Base-by-base conservation (phyloP, 2,888 invertebrate genomes). In the Drosophila paracracens region DNA sequence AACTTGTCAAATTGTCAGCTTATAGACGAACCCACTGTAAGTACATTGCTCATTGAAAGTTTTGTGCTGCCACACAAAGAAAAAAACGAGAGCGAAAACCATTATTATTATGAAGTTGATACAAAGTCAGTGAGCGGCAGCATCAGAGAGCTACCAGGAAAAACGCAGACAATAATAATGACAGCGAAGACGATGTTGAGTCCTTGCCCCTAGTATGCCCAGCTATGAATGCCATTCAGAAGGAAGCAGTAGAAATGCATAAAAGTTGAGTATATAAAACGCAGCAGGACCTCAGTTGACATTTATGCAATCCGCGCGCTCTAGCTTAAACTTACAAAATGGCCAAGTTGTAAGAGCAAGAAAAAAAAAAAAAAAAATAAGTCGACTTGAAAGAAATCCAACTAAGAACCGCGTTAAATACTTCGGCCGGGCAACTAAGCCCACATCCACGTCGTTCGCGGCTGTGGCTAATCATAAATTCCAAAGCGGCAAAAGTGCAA, bases 51-150 rank as follows among this genome's bases (percentile, higher is more conserved):
- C 67, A 74, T 74, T 70, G 68, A 74, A 84, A 88, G 68, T 85
- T 83, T 81, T 71, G 66, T 66, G 70, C 57, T 64, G 69, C 35
- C 43, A 71, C 10, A 46, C 29, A 72, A 36, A 58, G 50, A 63
- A 64, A 57, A 67, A 56, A 56, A 25, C n/a, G 18, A 54, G 29
- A 25, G 40, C 60, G n/a, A 67, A 58, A 46, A 36, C 81, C 80
- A 70, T 77, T 82, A 83, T 91, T 89, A 90, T 91, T 88, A 89
- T 78, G 82, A 83, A 87, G 91, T 90, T 89, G 86, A 81, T 75
- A 86, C 89, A 82, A 81, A 88, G 89, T 89, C 85, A 73, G 87
- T 78, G 74, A 83, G 79, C 63, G 74, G 72, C 72, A 74, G 72
- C 65, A 67, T 64, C 56, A 62, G 38, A 63, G 67, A 56, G 46